phyloP scores from a whole-genome alignment of 2,113 vertebrate species.

The Carollia perspicillata region DNA sequence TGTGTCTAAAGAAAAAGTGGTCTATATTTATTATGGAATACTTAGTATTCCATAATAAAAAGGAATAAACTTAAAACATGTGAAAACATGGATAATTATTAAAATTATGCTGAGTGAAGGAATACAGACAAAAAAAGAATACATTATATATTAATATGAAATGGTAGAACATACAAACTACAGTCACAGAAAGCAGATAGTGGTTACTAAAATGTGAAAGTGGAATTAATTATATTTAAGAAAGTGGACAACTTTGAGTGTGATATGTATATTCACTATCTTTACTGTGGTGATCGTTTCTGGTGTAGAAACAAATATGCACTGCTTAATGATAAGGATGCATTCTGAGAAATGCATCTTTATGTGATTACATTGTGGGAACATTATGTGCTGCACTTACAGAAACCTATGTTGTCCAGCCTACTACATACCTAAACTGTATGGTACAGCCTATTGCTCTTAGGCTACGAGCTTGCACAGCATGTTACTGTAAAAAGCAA shows the following conservation, averaged over 20 bases:
- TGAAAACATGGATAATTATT: background rate
- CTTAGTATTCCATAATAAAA: background rate
- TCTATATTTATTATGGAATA: background rate
- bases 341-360: background rate
- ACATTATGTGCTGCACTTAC: background rate
- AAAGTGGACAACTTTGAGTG: background rate
- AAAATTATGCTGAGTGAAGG: background rate
- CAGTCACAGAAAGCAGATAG: background rate
- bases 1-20: background rate
- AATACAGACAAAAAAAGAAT: background rate
- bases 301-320: background rate
- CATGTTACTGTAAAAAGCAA: background rate
- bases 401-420: too few species aligned
- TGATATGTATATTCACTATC: background rate
- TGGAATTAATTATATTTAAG: background rate
- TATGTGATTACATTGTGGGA: background rate
- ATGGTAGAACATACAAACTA: background rate
- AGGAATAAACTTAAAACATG: background rate
- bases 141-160: background rate
- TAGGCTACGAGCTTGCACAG: background rate
- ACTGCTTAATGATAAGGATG: background rate
- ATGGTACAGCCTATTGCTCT: background rate
- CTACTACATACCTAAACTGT: background rate
- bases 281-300: background rate
- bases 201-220: background rate